Conservation (phyloP, 1,140 invertebrate genomes). For the Meloidogyne chitwoodi region DNA sequence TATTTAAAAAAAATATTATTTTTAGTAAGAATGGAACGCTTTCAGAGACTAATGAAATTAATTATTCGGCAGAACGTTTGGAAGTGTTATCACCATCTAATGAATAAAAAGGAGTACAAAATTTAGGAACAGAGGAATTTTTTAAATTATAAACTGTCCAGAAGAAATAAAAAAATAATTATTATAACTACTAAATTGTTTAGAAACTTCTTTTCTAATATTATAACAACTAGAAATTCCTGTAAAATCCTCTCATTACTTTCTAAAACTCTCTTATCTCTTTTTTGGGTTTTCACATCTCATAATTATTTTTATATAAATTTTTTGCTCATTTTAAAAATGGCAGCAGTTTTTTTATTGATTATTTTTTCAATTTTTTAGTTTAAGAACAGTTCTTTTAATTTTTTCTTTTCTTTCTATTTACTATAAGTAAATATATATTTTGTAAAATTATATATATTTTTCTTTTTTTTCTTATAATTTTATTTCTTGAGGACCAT, state of each 20-base stretch:
- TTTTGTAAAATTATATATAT: not conserved
- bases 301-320: not conserved
- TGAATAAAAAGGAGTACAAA: not conserved
- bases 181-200: too few relatives aligned
- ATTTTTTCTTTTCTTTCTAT: not conserved
- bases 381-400: not conserved
- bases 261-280: not conserved
- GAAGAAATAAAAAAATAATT: not conserved
- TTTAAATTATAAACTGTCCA: not conserved
- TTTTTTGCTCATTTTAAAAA: not conserved
- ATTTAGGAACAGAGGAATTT: not conserved
- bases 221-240: not conserved
- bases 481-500: not conserved
- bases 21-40: constrained; percentile 15
- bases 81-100: not conserved
- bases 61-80: not conserved
- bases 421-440: not conserved
- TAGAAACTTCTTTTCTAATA: too few relatives aligned
- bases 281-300: not conserved
- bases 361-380: not conserved
- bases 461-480: not conserved
- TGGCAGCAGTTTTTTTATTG: constrained; percentile 2
- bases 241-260: not conserved
- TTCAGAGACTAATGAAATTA: not conserved
- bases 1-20: not conserved